Evolutionary conservation across 2,888 invertebrate genomes (phyloP).

Genomic region (Harpalus rufipes): DNA sequence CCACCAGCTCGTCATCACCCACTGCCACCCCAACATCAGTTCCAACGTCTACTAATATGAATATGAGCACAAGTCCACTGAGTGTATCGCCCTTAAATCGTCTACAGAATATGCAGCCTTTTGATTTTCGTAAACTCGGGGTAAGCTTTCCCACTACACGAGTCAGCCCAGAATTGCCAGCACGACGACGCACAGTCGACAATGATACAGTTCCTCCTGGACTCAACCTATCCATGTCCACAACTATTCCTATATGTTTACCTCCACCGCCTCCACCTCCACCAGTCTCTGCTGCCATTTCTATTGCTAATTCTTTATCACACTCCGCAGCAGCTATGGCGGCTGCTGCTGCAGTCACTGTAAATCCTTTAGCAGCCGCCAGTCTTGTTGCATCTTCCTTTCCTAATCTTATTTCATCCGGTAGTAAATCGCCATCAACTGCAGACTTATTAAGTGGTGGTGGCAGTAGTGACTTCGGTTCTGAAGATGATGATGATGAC

Average conservation of each 20-base stretch:
- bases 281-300: conserved; percentile 79
- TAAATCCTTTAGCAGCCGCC: conserved; percentile 81
- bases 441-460: conserved; percentile 75
- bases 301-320: conserved; percentile 79
- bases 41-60: conserved; percentile 71
- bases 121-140: conserved; percentile 91
- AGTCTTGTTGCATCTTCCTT: conserved; percentile 83
- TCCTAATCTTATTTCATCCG: conserved; percentile 80
- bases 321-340: conserved; percentile 84
- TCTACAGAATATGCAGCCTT: conserved; percentile 96
- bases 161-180: conserved; percentile 74
- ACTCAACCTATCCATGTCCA: conserved; percentile 78
- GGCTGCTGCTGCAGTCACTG: conserved; percentile 78
- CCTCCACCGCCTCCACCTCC: conserved; percentile 81
- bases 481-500: conserved; percentile 81
- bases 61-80: conserved; percentile 80
- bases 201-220: conserved; percentile 78
- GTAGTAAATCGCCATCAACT: conserved; percentile 78
- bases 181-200: conserved; percentile 79
- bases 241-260: conserved; percentile 82
- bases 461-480: conserved; percentile 78
- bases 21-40: conserved; percentile 73
- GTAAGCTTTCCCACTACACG: conserved; percentile 80
- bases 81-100: conserved; percentile 90
- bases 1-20: conserved; percentile 4